Conservation (phyloP, 2,113 vertebrate genomes). For the Furnarius figulus region DNA sequence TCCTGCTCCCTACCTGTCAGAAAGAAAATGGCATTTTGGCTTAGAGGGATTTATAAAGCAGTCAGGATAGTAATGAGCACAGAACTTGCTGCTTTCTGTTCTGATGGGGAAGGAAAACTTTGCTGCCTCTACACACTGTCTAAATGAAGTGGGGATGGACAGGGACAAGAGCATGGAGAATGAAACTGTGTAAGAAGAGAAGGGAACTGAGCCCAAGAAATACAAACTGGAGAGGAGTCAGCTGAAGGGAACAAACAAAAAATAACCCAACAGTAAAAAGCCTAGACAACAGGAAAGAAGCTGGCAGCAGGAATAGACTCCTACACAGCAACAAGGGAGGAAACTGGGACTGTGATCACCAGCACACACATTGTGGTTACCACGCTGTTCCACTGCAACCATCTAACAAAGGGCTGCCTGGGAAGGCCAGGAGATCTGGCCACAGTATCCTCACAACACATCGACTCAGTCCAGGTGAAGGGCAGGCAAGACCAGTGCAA, state of each 20-base stretch:
- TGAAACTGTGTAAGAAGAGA: neutral
- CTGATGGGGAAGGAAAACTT: neutral
- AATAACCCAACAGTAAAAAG: neutral
- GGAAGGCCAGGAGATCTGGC: neutral
- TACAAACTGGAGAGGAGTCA: neutral
- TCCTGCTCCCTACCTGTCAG: neutral
- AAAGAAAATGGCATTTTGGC: neutral
- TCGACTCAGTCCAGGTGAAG: neutral
- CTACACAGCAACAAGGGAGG: neutral
- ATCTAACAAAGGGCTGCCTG: neutral
- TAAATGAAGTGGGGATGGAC: neutral
- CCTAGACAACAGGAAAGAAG: neutral
- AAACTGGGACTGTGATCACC: neutral
- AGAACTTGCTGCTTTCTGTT: neutral
- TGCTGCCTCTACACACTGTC: neutral
- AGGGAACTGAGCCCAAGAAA: neutral
- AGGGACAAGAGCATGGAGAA: neutral
- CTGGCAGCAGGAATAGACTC: neutral
- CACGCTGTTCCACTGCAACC: neutral
- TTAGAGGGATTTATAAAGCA: neutral
- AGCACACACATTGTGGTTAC: neutral
- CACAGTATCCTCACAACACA: rapidly evolving
- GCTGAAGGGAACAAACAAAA: neutral
- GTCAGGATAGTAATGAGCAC: neutral
- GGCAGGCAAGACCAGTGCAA: neutral